These are phyloP conservation scores for Biston stratarius DNA, from an alignment of 2,888 invertebrate genomes.

Conservation along the genomic window DNA sequence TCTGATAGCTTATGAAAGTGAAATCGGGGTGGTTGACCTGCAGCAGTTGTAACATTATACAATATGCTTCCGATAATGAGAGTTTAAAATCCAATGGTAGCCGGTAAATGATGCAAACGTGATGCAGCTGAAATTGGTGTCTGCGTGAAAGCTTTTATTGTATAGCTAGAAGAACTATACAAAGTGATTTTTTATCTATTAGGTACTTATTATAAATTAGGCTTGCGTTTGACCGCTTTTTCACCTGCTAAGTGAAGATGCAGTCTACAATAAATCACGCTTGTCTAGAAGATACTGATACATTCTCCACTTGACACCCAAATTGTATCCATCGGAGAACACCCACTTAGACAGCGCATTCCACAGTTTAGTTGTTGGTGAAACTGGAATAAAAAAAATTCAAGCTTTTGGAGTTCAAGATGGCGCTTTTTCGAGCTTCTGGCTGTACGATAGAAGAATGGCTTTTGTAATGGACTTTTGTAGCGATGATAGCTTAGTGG, in stretches of 20 bases:
- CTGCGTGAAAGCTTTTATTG: conserved; percentile 6
- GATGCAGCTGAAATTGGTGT: background rate
- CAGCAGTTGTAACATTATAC: conserved; percentile 37
- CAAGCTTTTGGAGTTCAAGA: no score
- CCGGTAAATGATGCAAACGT: conserved; percentile 13
- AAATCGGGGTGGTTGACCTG: conserved; percentile 65
- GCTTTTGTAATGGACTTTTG: no score
- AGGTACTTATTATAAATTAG: no score
- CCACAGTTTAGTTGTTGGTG: background rate
- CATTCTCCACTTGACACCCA: no score
- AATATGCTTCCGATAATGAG: conserved; percentile 26
- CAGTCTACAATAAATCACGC: no score
- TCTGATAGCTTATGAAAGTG: conserved; percentile 74
- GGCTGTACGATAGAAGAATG: no score
- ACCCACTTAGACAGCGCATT: no score
- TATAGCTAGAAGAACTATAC: background rate
- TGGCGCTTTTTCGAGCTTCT: no score
- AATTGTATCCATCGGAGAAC: no score
- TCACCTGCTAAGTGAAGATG: background rate
- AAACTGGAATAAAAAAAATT: background rate
- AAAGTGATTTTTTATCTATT: no score
- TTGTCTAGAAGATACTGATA: no score
- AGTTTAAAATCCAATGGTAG: conserved; percentile 12
- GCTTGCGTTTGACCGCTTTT: no score
- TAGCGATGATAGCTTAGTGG: background rate